phyloP scores from a whole-genome alignment of 2,888 invertebrate genomes.

The Yponomeuta cagnagella region DNA sequence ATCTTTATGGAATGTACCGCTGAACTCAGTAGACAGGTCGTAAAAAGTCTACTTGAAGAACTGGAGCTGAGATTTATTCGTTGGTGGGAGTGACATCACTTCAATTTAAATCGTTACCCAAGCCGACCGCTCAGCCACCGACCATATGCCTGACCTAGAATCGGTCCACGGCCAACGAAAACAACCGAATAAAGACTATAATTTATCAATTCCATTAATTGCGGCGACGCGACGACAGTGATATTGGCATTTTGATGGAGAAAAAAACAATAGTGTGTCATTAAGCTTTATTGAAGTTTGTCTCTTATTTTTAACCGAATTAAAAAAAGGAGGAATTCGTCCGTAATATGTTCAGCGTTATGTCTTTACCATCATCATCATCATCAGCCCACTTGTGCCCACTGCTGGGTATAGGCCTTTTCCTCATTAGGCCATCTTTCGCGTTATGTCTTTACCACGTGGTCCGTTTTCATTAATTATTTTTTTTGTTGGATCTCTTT shows the following conservation, averaged over 20 bases:
- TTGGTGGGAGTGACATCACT: background rate
- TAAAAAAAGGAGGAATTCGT: too few relatives aligned
- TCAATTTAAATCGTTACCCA: background rate
- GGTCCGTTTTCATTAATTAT: too few relatives aligned
- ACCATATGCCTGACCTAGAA: background rate
- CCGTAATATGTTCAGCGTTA: too few relatives aligned
- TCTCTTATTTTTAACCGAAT: background rate
- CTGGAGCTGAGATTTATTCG: background rate
- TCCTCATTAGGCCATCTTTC: too few relatives aligned
- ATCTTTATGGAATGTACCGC: background rate
- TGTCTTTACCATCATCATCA: too few relatives aligned
- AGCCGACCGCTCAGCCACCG: background rate
- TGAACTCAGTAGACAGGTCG: too few relatives aligned
- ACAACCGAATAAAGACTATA: background rate
- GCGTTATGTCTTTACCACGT: too few relatives aligned
- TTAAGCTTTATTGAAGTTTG: background rate
- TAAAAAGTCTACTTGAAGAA: too few relatives aligned
- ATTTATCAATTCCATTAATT: background rate
- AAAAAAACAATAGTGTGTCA: background rate
- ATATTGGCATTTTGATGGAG: background rate
- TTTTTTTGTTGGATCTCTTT: too few relatives aligned
- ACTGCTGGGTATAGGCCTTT: too few relatives aligned
- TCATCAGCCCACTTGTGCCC: too few relatives aligned
- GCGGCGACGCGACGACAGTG: background rate
- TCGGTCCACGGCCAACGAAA: background rate